phyloP scores from a whole-genome alignment of 2,888 invertebrate genomes.

The Oligia latruncula region DNA sequence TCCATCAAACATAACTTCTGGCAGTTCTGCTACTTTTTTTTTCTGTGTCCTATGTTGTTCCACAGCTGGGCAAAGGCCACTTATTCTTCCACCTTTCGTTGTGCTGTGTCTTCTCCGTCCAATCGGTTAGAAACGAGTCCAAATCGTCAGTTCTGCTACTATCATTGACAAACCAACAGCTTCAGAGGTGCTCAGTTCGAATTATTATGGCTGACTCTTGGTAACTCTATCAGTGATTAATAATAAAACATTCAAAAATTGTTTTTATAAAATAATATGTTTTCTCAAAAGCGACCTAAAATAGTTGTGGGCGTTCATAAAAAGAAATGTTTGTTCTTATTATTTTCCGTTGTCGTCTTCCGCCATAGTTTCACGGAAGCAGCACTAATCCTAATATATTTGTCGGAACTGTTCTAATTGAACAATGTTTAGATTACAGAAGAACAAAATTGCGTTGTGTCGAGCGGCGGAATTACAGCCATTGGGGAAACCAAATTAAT shows the following conservation, averaged over 20 bases:
- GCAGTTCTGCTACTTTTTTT: not conserved
- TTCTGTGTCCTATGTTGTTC: not conserved
- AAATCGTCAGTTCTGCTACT: not conserved
- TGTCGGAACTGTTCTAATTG: slow-evolving; percentile 60
- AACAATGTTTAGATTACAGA: slow-evolving; percentile 68
- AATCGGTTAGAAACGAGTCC: not conserved
- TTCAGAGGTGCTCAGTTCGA: slow-evolving; percentile 14
- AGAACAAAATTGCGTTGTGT: slow-evolving; percentile 72
- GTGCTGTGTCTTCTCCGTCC: not conserved
- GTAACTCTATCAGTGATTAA: not conserved
- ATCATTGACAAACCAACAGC: not conserved
- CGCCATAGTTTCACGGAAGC: slow-evolving; percentile 33
- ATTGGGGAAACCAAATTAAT: slow-evolving; percentile 77
- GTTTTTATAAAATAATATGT: not conserved
- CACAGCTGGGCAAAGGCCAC: not conserved
- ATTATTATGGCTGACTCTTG: not conserved
- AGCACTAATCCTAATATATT: slow-evolving; percentile 58
- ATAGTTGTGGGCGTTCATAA: not conserved
- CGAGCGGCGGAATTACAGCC: slow-evolving; percentile 68
- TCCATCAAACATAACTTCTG: not conserved
- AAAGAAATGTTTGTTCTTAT: slow-evolving; percentile 6
- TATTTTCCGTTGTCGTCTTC: slow-evolving; percentile 15
- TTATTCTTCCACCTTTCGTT: not conserved
- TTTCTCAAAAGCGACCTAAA: not conserved
- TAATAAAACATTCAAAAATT: too few species aligned